Conservation (phyloP, 2,888 invertebrate species). For the Troilus luridus region DNA sequence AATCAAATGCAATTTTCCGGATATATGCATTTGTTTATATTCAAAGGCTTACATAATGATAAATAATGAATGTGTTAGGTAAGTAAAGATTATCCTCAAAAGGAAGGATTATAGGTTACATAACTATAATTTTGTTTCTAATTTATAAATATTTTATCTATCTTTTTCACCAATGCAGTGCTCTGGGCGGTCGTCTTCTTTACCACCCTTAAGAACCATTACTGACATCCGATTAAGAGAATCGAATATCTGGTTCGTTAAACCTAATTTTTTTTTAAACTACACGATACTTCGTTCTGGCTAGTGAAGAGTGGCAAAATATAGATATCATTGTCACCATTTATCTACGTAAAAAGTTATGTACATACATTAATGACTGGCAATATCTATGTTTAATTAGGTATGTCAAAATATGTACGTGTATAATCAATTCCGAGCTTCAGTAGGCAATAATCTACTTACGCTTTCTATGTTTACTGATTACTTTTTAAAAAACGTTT, state of each 20-base stretch:
- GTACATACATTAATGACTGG: neutral
- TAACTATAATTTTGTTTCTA: too few species aligned
- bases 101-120: too few species aligned
- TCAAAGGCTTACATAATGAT: too few species aligned
- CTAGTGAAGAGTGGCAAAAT: neutral
- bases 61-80: too few species aligned
- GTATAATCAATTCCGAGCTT: neutral
- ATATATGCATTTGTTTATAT: too few species aligned
- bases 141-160: too few species aligned
- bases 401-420: neutral
- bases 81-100: too few species aligned
- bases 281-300: neutral
- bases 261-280: neutral
- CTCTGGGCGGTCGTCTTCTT: too few species aligned
- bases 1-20: too few species aligned
- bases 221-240: neutral
- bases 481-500: neutral
- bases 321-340: neutral
- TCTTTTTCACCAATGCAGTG: too few species aligned
- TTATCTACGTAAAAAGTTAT: neutral
- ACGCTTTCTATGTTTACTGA: neutral
- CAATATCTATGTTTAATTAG: neutral
- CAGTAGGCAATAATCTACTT: neutral
- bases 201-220: too few species aligned
- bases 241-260: neutral